A percentile compares a stretch with the other conserved stretches of the same genome.
Evolutionary conservation across 2,888 invertebrate species (phyloP).

Genomic region (Cheilosia vernalis): DNA sequence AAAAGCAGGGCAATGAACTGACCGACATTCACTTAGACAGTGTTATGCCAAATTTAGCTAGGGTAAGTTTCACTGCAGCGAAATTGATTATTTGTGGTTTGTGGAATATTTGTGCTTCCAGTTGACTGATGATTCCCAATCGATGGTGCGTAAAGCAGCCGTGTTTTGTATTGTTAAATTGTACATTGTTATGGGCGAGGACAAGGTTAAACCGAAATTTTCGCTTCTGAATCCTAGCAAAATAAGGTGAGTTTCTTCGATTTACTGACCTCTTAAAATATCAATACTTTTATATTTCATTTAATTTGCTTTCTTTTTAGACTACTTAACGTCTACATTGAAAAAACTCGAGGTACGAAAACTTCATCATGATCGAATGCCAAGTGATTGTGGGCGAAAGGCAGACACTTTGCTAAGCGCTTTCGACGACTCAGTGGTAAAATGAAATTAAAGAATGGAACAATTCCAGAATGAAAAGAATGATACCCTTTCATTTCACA

Average conservation of each 20-base stretch:
- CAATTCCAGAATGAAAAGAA: constrained; percentile 77
- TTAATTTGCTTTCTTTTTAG: constrained; percentile 44
- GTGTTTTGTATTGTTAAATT: constrained; percentile 99
- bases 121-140: constrained; percentile 96
- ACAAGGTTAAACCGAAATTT: constrained; percentile 91
- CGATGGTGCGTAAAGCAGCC: constrained; percentile 96
- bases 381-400: constrained; percentile 79
- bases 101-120: constrained; percentile 81
- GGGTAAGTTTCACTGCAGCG: constrained; percentile 84
- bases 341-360: constrained; percentile 77
- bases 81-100: background rate
- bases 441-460: constrained; percentile 76
- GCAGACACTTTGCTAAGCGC: constrained; percentile 78
- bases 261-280: background rate
- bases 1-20: constrained; percentile 89
- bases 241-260: constrained; percentile 78
- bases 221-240: constrained; percentile 94
- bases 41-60: constrained; percentile 94
- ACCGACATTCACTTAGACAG: constrained; percentile 90
- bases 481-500: constrained; percentile 28
- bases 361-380: constrained; percentile 78
- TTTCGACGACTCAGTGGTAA: constrained; percentile 76
- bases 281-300: background rate
- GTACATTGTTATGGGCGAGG: constrained; percentile 94
- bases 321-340: constrained; percentile 78